Evolutionary conservation across 2,113 vertebrate species (phyloP).

Genomic region (Phyllopteryx taeniolatus): DNA sequence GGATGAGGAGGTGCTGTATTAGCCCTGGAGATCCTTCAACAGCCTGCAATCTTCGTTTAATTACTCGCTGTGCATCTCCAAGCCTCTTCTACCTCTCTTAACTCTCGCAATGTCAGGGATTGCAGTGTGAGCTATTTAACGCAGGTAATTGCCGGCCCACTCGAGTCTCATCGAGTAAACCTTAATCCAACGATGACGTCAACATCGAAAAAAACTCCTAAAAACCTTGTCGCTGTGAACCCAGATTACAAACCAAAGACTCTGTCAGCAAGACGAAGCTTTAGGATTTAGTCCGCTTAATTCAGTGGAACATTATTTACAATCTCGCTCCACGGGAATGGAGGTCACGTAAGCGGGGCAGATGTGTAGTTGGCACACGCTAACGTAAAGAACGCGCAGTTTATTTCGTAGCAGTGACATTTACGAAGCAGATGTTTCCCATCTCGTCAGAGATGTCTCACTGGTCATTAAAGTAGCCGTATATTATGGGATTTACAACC

Average conservation of each 20-base stretch:
- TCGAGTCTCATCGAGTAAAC: conserved; percentile 62
- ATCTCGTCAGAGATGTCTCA: neutral
- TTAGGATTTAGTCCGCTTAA: conserved; percentile 52
- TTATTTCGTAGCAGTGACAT: neutral
- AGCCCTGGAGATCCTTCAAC: conserved; percentile 61
- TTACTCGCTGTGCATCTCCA: conserved; percentile 51
- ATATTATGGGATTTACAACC: neutral
- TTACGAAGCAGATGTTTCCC: neutral
- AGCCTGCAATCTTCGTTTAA: conserved; percentile 70
- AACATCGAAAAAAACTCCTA: neutral
- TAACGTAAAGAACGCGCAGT: neutral
- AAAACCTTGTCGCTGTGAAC: conserved; percentile 7
- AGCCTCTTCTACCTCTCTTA: conserved; percentile 28
- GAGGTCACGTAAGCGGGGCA: conserved; percentile 29
- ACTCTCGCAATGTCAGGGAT: conserved; percentile 31
- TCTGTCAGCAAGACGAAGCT: conserved; percentile 43
- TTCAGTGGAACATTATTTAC: conserved; percentile 46
- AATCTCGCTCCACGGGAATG: conserved; percentile 20
- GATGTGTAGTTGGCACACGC: conserved; percentile 16
- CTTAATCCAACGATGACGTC: conserved; percentile 39
- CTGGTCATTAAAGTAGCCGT: neutral
- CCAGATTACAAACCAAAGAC: conserved; percentile 43
- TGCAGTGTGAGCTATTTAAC: conserved; percentile 61
- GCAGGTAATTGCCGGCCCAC: conserved; percentile 68
- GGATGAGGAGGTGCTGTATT: conserved; percentile 26